Evolutionary conservation across 2,888 invertebrate species (phyloP).

Genomic region (Carpatolechia fugitivella): DNA sequence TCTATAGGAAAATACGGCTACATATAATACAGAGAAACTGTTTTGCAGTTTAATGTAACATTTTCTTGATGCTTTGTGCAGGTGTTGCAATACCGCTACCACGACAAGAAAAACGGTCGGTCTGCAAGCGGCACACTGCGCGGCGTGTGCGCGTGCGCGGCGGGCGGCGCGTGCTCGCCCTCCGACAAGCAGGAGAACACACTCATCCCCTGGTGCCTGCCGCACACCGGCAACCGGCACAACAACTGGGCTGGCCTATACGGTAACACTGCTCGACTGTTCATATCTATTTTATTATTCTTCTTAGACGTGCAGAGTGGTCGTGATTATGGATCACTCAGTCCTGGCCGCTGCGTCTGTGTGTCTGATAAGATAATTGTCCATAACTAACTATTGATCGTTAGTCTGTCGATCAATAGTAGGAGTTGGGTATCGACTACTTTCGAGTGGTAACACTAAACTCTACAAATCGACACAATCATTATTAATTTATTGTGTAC

Average conservation of each 20-base stretch:
- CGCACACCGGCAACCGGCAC: slow-evolving; percentile 91
- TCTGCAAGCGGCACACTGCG: slow-evolving; percentile 68
- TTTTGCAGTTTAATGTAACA: background rate
- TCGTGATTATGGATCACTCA: too few relatives aligned
- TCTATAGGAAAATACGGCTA: too few relatives aligned
- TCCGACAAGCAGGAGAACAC: slow-evolving; percentile 89
- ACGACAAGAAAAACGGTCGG: slow-evolving; percentile 71
- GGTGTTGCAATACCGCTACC: slow-evolving; percentile 71
- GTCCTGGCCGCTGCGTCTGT: too few relatives aligned
- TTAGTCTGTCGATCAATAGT: too few relatives aligned
- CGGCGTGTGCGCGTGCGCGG: slow-evolving; percentile 89
- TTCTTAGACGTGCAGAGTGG: too few relatives aligned
- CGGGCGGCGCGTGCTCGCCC: slow-evolving; percentile 82
- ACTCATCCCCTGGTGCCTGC: slow-evolving; percentile 92
- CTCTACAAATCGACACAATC: too few relatives aligned
- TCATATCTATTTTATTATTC: background rate
- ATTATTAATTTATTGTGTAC: too few relatives aligned
- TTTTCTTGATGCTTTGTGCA: slow-evolving; percentile 23
- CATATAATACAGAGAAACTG: too few relatives aligned
- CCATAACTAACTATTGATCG: too few relatives aligned
- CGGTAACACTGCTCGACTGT: slow-evolving; percentile 54
- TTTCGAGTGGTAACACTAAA: too few relatives aligned
- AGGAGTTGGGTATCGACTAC: too few relatives aligned
- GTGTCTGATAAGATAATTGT: too few relatives aligned
- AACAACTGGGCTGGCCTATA: slow-evolving; percentile 93